Base-by-base conservation (phyloP, 2,888 invertebrate genomes). In the Eulithis testata region DNA sequence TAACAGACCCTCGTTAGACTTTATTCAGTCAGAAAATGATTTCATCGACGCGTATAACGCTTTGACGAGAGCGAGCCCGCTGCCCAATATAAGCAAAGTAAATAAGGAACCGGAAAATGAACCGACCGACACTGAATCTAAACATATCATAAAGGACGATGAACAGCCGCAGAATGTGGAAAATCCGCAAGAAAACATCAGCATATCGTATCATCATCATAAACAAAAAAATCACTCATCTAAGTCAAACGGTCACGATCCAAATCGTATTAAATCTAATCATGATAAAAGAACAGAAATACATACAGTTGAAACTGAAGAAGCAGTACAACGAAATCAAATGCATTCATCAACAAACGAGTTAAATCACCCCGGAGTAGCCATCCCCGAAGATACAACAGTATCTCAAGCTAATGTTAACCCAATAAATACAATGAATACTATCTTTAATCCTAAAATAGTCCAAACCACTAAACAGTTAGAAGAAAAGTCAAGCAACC, bases 21-120 rank as follows among this genome's bases (percentile, higher is more conserved):
- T 92, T 45, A 81, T 83, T 51, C 90, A 90, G 75, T 88, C 89
- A 3, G 93, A 93, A 82, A 91, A 87, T 74, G 93, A 93, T 75
- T 93, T 93, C 73, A 92, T 93, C 54, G 87, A 90, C 71, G 93
- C 93, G 31, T 93, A 93, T 67, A 93, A 93, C 76, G 91, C 91
- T 53, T 76, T 93, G 67, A 88, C 93, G 36, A 80, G 88, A 65
- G 79, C 83, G 52, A 91, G 90, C 71, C 93, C 93, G 53, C 76
- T 93, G 58, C 91, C 91, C n/a, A 88, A 83, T 73, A 75, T 89
- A 60, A 73, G 77, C 55, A 73, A 77, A 54, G 65, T 70, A 47
- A 14, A 43, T 45, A 50, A 60, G n/a, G 53, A 27, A 11, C 31
- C 43, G 53, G 56, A 67, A 60, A 53, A 36, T 37, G 50, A 60